A percentile compares a stretch with the other conserved stretches of the same genome.
phyloP scores from a whole-genome alignment of 2,797 vertebrate genomes.

The Halcyon chelicuti region DNA sequence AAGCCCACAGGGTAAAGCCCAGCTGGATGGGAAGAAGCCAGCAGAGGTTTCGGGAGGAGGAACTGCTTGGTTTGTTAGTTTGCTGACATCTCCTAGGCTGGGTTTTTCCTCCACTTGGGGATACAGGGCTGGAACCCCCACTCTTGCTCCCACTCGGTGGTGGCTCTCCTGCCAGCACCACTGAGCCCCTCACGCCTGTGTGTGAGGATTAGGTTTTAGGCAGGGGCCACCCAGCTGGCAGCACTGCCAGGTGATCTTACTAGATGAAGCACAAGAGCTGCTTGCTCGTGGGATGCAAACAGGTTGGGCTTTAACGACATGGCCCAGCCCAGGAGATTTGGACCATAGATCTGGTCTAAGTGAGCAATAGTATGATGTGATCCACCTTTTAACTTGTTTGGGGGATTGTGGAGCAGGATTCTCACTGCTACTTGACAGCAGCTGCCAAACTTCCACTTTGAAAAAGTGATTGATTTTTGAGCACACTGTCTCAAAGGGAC shows the following conservation, averaged over 20 bases:
- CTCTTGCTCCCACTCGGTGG: accelerated
- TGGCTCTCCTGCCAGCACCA: neutral
- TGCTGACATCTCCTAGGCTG: neutral
- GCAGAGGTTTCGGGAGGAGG: neutral
- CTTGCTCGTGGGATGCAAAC: neutral
- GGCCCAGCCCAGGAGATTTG: neutral
- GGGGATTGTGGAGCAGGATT: neutral
- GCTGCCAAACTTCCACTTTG: neutral
- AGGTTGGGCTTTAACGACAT: neutral
- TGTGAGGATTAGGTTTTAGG: neutral
- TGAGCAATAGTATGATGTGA: accelerated
- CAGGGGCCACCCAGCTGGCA: neutral
- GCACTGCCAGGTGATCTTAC: neutral
- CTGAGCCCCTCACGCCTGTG: accelerated
- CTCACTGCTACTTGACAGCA: neutral
- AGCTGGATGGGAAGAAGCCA: conserved; percentile 58
- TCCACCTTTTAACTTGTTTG: neutral
- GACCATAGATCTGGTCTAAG: neutral
- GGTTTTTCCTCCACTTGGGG: neutral
- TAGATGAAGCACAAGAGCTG: neutral
- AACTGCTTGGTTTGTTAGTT: conserved; percentile 52
- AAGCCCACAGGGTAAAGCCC: conserved; percentile 23
- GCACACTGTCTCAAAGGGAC: neutral
- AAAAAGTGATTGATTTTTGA: neutral
- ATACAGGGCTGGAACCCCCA: neutral